Base-by-base conservation (phyloP, 2,797 vertebrate species). In the Hydrophis major region DNA sequence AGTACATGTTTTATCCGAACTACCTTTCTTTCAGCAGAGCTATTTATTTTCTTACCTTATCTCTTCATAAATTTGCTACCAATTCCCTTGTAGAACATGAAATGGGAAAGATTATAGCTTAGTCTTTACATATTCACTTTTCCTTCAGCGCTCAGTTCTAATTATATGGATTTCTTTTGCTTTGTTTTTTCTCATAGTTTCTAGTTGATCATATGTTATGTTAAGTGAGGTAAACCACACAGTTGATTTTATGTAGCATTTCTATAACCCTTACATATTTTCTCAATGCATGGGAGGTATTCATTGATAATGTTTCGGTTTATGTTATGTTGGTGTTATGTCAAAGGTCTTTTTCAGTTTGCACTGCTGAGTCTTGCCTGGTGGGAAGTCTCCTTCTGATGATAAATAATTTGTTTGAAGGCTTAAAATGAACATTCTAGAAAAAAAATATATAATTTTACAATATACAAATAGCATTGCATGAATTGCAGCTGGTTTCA, bases 351-450 rank as follows among this genome's bases (percentile, higher is more conserved):
- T 90, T 90, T 87, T 42, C 25, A 59, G 53, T 32, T 87, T 90
- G 88, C 20, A 53, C 55, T 92, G 37, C 61, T 88, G 27, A 89
- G 50, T 66, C 42, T 60, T 59, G 32, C 83, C 60, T 53, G 56
- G 32, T 74, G 61, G 89, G 83, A 83, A 74, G 11, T 32, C 83
- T 63, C 14, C 59, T 89, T 90, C 47, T 90, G 78, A 59, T 59
- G 53, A 59, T 90, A 74, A 93, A 61, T 86, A 92, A 92, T 59
- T 86, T 90, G 74, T 90, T 87, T 90, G 92, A 93, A 90, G 89
- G 37, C 53, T 93, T 90, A 61, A 90, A 87, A 90, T 69, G 60
- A 53, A 12, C 0, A 12, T 89, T 87, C 78, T 69, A 53, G 55
- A 53, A 22, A 42, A 42, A 42, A 74, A 42, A 78, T 37, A 78